These are phyloP conservation scores for Paralichthys olivaceus DNA, from an alignment of 2,113 vertebrate species.

Conservation along the genomic window DNA sequence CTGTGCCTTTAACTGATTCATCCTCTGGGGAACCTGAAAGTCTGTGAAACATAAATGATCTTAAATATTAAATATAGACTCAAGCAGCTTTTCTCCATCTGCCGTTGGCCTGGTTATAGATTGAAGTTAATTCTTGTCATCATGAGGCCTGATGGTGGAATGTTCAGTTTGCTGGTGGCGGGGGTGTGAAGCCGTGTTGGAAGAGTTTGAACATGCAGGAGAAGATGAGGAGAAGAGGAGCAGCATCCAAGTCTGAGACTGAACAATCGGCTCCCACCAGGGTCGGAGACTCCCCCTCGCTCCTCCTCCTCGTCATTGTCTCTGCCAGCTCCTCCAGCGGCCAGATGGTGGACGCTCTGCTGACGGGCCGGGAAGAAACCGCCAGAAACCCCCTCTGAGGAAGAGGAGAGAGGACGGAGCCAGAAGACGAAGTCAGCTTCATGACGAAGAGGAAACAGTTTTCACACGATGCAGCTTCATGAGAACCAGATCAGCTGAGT, in stretches of 20 bases:
- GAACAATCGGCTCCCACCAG: too few relatives aligned
- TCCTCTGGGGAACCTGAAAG: too few relatives aligned
- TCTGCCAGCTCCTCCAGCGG: slow-evolving; percentile 36
- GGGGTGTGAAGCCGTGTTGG: too few relatives aligned
- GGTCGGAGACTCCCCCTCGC: slow-evolving; percentile 2
- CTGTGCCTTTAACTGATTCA: too few relatives aligned
- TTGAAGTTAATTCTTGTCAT: too few relatives aligned
- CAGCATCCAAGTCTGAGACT: not conserved
- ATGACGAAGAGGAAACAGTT: not conserved
- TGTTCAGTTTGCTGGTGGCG: too few relatives aligned
- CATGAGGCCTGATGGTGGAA: too few relatives aligned
- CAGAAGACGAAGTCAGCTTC: not conserved
- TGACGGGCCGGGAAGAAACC: not conserved
- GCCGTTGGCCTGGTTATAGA: too few relatives aligned
- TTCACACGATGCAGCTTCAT: not conserved
- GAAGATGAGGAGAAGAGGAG: not conserved
- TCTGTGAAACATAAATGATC: too few relatives aligned
- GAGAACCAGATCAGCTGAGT: not conserved
- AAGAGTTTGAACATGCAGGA: not conserved
- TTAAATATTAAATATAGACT: too few relatives aligned
- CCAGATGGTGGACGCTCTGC: slow-evolving; percentile 42
- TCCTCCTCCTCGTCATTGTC: slow-evolving; percentile 11
- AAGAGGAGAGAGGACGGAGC: not conserved
- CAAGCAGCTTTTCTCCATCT: too few relatives aligned
- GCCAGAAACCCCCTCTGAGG: not conserved